These are phyloP conservation scores for Camponotus floridanus DNA, from an alignment of 1,140 invertebrate species.

Conservation along the genomic window DNA sequence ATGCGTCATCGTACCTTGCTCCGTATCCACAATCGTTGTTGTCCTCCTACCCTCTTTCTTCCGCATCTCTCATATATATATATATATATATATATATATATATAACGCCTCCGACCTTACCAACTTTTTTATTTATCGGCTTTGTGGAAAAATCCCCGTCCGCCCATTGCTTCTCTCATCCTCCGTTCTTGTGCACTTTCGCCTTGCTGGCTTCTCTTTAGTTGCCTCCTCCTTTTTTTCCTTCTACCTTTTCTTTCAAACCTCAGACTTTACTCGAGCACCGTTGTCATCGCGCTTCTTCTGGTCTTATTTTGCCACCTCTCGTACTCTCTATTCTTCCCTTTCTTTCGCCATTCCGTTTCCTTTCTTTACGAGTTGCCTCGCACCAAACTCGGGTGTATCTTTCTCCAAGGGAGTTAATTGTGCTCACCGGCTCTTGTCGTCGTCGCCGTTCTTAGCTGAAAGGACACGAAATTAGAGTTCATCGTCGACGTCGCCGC, in stretches of 20 bases:
- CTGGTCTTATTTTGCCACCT: constrained; percentile 31
- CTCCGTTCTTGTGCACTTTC: constrained; percentile 50
- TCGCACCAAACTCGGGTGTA: constrained; percentile 33
- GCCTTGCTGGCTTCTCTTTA: constrained; percentile 30
- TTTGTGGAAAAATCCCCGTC: constrained; percentile 67
- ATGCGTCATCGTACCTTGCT: constrained; percentile 28
- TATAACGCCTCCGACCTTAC: constrained; percentile 60
- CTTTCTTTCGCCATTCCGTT: constrained; percentile 22
- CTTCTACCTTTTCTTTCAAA: constrained; percentile 36
- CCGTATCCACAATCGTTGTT: constrained; percentile 26
- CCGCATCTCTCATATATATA: constrained; percentile 12
- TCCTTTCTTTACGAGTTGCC: constrained; percentile 34
- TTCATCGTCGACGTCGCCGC: constrained; percentile 44
- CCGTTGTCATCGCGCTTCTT: neutral
- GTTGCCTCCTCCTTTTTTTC: neutral
- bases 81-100: constrained; percentile 18
- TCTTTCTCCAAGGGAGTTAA: constrained; percentile 68
- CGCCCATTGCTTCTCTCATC: constrained; percentile 17
- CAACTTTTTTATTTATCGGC: constrained; percentile 78
- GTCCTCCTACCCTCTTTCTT: constrained; percentile 26
- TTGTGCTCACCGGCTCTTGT: constrained; percentile 74
- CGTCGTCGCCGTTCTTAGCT: constrained; percentile 70
- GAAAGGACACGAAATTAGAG: constrained; percentile 67
- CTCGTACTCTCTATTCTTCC: constrained; percentile 58
- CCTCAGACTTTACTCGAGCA: constrained; percentile 44